These are phyloP conservation scores for Hylaea fasciaria DNA, from an alignment of 2,888 invertebrate genomes.

Conservation along the genomic window DNA sequence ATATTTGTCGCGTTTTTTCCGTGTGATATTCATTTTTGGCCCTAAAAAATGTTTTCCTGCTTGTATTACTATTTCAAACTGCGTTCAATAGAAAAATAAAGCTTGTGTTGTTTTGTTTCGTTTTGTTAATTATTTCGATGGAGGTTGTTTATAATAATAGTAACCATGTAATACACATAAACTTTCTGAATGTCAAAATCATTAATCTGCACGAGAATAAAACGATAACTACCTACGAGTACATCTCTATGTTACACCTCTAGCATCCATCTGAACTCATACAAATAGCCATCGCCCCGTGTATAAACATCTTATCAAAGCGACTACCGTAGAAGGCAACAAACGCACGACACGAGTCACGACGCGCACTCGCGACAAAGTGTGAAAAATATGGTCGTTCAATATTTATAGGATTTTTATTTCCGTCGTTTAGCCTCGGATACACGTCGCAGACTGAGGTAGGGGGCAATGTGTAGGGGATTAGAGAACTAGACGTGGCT, in stretches of 20 bases:
- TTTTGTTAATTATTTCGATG: no score
- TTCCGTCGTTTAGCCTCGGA: slow-evolving; percentile 78
- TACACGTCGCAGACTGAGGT: slow-evolving; percentile 62
- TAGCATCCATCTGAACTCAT: background rate
- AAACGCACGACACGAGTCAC: slow-evolving; percentile 63
- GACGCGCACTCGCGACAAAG: slow-evolving; percentile 75
- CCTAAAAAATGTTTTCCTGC: no score
- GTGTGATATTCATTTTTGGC: no score
- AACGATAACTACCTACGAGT: background rate
- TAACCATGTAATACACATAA: no score
- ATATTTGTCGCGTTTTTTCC: no score
- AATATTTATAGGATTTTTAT: slow-evolving; percentile 84
- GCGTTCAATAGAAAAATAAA: no score
- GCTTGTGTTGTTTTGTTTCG: no score
- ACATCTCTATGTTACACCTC: background rate
- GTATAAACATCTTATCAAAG: slow-evolving; percentile 46
- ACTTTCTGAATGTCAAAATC: no score
- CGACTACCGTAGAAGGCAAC: slow-evolving; percentile 55
- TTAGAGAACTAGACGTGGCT: slow-evolving; percentile 52
- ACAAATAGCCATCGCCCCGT: slow-evolving; percentile 18
- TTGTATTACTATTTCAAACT: no score
- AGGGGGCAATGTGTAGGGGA: slow-evolving; percentile 52
- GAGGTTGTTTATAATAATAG: no score
- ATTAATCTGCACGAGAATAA: background rate
- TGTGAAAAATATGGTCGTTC: slow-evolving; percentile 83